phyloP scores from a whole-genome alignment of 2,113 vertebrate species.

The Ophiodon elongatus region DNA sequence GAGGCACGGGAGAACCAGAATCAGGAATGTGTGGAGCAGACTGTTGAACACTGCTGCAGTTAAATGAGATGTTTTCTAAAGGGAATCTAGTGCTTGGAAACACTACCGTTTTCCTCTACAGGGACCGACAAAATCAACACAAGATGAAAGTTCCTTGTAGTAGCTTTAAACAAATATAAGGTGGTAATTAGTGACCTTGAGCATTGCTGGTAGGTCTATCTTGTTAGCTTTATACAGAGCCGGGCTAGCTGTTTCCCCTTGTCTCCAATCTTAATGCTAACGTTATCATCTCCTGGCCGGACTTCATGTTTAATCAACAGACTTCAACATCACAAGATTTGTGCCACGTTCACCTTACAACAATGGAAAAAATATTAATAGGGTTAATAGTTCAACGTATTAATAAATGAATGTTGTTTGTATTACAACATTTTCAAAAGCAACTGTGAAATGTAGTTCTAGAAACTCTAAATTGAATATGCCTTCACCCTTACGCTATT shows the following conservation, averaged over 20 bases:
- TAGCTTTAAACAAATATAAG: background rate
- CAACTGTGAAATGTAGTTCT: background rate
- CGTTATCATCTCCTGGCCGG: background rate
- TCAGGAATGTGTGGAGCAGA: no score
- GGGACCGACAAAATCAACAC: no score
- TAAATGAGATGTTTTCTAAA: no score
- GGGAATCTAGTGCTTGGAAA: no score
- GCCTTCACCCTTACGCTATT: background rate
- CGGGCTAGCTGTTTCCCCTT: background rate
- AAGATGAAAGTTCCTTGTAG: no score
- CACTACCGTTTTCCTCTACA: no score
- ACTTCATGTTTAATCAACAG: background rate
- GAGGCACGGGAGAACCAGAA: no score
- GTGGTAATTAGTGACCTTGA: background rate
- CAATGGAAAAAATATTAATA: background rate
- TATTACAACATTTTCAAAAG: background rate
- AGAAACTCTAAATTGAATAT: background rate
- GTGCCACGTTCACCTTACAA: background rate
- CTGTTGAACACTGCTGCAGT: no score
- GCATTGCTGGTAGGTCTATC: background rate
- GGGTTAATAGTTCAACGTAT: background rate
- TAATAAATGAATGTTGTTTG: background rate
- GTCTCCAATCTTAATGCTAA: background rate
- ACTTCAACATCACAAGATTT: background rate
- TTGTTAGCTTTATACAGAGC: background rate